phyloP scores from a whole-genome alignment of 2,888 invertebrate species.

The Polietes domitor region DNA sequence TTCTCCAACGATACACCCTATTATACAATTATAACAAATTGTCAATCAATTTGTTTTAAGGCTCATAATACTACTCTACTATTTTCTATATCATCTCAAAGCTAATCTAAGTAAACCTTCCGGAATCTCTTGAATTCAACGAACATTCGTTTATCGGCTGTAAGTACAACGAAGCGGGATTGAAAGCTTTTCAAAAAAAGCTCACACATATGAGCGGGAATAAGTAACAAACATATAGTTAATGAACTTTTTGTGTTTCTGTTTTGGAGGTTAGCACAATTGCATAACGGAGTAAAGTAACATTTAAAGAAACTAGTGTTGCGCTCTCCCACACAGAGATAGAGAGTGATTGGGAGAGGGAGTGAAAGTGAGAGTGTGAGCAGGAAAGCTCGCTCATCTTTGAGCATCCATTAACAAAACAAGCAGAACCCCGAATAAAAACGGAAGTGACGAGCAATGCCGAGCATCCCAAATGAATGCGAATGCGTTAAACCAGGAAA shows the following conservation, averaged over 20 bases:
- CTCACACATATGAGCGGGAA: constrained; percentile 20
- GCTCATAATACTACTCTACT: too few species aligned
- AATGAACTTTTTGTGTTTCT: not conserved
- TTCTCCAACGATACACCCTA: too few species aligned
- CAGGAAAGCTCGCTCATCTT: not conserved
- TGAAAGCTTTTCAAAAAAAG: not conserved
- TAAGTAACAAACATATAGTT: constrained; percentile 1
- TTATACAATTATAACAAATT: too few species aligned
- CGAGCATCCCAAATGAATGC: constrained; percentile 35
- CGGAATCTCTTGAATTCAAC: not conserved
- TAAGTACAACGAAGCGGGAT: not conserved
- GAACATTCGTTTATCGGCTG: not conserved
- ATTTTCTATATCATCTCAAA: too few species aligned
- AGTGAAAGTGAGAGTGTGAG: not conserved
- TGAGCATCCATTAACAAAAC: too few species aligned
- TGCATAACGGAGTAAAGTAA: constrained; percentile 53
- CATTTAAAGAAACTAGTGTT: constrained; percentile 26
- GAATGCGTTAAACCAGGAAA: constrained; percentile 36
- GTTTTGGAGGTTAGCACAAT: constrained; percentile 30
- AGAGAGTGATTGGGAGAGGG: not conserved
- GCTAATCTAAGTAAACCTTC: too few species aligned
- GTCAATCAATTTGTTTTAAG: too few species aligned
- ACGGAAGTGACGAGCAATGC: constrained; percentile 10
- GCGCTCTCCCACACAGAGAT: not conserved
- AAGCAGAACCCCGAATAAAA: not conserved